A percentile compares a stretch with the other conserved stretches of the same genome.
These are phyloP conservation scores for Chaetura pelagica DNA, from an alignment of 2,113 vertebrate genomes.

Conservation along the genomic window DNA sequence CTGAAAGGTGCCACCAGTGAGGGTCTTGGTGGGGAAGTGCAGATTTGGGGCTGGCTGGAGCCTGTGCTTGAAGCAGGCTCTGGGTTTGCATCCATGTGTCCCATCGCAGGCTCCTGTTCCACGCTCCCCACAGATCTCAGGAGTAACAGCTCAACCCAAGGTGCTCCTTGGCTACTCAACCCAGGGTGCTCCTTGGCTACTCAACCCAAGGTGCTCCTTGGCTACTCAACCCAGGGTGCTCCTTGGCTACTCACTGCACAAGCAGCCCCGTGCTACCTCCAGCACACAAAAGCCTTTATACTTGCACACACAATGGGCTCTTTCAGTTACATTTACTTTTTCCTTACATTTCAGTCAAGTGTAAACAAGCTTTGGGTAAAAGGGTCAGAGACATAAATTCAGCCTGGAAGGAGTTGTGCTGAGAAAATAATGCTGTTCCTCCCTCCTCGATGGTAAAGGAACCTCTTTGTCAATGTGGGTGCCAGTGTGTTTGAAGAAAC, in stretches of 20 bases:
- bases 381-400: conserved; percentile 26
- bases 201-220: not conserved
- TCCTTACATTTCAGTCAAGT: conserved; percentile 33
- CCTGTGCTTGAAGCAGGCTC: not conserved
- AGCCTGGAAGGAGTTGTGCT: not conserved
- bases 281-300: conserved; percentile 45
- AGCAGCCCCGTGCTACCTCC: not conserved
- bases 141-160: not conserved
- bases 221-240: not conserved
- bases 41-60: not conserved
- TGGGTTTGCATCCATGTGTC: not conserved
- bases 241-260: not conserved
- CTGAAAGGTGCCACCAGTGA: not conserved
- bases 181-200: too few relatives aligned
- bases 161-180: not conserved
- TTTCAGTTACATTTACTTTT: conserved; percentile 37
- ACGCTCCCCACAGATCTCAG: not conserved
- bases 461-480: not conserved
- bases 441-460: not conserved
- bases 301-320: conserved; percentile 4
- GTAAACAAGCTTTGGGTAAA: conserved; percentile 48
- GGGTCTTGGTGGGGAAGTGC: not conserved
- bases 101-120: not conserved
- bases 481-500: not conserved
- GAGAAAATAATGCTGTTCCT: not conserved